Evolutionary conservation across 2,888 invertebrate genomes (phyloP), one percentile per base, ranked within the genome.

Genomic region (Eucera pruinosa): DNA sequence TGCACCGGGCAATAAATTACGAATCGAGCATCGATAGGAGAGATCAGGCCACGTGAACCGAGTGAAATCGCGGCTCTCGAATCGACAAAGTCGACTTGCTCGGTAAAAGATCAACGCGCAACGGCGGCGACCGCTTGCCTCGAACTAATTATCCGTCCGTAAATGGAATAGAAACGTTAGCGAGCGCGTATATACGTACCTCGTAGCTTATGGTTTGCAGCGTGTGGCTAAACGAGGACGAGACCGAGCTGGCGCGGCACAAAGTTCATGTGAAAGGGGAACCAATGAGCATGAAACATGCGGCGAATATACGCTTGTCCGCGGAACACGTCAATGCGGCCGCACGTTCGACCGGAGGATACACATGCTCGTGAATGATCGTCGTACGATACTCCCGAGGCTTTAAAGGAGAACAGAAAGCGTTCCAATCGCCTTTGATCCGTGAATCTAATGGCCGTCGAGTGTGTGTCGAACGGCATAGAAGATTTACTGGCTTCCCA

Each of bases 181-280:
- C 41, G 45, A 54, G 41, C 67, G 47, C 36, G 77, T 45, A n/a
- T n/a, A n/a, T n/a, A 77, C 52, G 45, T 62, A 52, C 62, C 18
- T 39, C 23, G 65, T 25, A 54, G 30, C 41, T n/a, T 27, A 47
- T 61, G 52, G 15, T 18, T 18, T 55, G 7, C 41, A 48, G 6
- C 52, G 58, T 20, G 9, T 41, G 52, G 39, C 18, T 62, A 80
- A 89, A 89, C 85, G 89, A 88, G 89, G 89, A 89, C 89, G 89
- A 87, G 83, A 86, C 87, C 74, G 82, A 70, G 33, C 79, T 73
- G 50, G 60, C 52, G 54, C 82, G 81, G 88, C 83, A 86, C 86
- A 90, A 90, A 89, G 89, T 89, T 90, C 90, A 89, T 83, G 89
- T 89, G 89, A 89, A 89, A 89, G 89, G 88, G 85, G 88, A 88